Evolutionary conservation across 2,888 invertebrate genomes (phyloP).

Genomic region (Chloromyia formosa): DNA sequence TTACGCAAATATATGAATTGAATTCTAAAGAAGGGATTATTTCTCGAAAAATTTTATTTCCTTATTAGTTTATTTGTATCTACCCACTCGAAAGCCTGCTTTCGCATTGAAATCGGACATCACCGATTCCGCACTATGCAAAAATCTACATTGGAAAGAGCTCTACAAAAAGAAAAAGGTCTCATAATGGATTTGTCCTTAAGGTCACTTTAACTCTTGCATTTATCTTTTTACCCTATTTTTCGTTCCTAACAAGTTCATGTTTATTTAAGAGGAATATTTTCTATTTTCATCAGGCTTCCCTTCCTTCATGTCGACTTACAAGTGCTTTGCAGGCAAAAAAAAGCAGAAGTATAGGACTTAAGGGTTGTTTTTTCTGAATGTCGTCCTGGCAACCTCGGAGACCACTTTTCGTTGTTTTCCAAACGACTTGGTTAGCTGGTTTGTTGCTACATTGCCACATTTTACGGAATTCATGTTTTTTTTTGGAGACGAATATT

Average conservation of each 20-base stretch:
- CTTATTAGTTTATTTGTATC: constrained; percentile 10
- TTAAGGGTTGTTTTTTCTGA: neutral
- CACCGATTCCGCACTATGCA: neutral
- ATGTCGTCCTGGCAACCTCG: neutral
- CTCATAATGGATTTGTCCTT: constrained; percentile 4
- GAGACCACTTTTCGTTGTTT: constrained; percentile 2
- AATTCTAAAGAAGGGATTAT: neutral
- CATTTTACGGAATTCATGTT: neutral
- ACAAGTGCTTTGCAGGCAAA: neutral
- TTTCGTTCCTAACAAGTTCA: constrained; percentile 2
- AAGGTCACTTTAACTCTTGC: constrained; percentile 6
- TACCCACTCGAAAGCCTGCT: neutral
- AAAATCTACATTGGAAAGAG: neutral
- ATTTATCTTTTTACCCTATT: constrained; percentile 6
- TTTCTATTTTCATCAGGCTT: neutral
- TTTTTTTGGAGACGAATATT: neutral
- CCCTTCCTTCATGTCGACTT: neutral
- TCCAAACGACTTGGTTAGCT: neutral
- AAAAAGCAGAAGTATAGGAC: neutral
- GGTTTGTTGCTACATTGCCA: neutral
- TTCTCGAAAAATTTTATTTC: neutral
- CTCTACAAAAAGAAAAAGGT: neutral
- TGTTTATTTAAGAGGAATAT: constrained; percentile 3
- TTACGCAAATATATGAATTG: constrained; percentile 1
- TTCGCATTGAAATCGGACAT: neutral